Percentiles rank a stretch among this genome's conserved stretches.
Conservation (phyloP, 2,797 vertebrate genomes). For the Lerista edwardsae region DNA sequence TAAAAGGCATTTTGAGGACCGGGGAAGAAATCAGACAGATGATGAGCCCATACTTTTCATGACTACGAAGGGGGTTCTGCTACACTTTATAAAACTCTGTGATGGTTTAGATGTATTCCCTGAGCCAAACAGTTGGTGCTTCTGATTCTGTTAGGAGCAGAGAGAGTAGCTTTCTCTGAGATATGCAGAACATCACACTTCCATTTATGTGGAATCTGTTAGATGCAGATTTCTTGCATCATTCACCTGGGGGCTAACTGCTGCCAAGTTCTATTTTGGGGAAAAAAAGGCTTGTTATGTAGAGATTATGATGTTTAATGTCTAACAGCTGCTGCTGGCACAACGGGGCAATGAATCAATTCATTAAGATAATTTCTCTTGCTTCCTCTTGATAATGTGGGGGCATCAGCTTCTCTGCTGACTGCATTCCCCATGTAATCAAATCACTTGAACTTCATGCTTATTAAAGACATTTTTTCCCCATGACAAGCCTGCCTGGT, state of each 20-base stretch:
- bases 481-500: not conserved
- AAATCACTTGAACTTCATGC: not conserved
- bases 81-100: not conserved
- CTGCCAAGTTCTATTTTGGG: conserved; percentile 8
- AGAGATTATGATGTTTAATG: not conserved
- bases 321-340: not conserved
- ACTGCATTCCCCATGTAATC: conserved; percentile 1
- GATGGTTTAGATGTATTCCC: too few species aligned
- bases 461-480: not conserved
- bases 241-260: not conserved
- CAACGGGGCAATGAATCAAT: not conserved
- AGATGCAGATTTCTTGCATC: not conserved
- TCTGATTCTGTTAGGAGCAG: not conserved
- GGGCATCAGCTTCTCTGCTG: not conserved
- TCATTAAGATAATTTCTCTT: not conserved
- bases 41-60: too few species aligned
- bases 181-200: not conserved
- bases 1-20: too few species aligned
- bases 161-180: not conserved
- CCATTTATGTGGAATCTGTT: not conserved
- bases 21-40: too few species aligned
- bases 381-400: not conserved
- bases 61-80: not conserved
- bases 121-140: not conserved
- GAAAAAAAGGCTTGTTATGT: conserved; percentile 3